A percentile compares a stretch with the other conserved stretches of the same genome.
phyloP scores from a whole-genome alignment of 2,797 vertebrate genomes.

The Notolepis coatsorum region DNA sequence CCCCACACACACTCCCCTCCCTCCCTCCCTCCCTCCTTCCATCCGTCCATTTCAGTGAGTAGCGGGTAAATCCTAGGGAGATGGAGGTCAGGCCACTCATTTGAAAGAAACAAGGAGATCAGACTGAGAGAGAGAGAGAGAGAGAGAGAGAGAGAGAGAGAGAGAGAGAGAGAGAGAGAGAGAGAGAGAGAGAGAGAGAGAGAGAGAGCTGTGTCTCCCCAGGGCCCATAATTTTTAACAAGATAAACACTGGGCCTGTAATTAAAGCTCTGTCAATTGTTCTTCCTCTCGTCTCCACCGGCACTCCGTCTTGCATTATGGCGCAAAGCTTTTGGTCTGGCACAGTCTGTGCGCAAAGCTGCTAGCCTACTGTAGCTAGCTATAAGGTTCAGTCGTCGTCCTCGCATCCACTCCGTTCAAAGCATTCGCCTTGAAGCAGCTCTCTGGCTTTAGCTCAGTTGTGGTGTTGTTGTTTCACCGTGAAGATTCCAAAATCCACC shows the following conservation, averaged over 20 bases:
- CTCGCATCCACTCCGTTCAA: slow-evolving; percentile 17
- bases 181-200: slow-evolving; percentile 13
- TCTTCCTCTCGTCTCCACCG: slow-evolving; percentile 41
- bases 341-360: slow-evolving; percentile 12
- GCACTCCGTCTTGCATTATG: slow-evolving; percentile 25
- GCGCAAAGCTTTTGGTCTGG: slow-evolving; percentile 34
- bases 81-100: slow-evolving; percentile 38
- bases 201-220: slow-evolving; percentile 31
- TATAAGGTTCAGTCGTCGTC: slow-evolving; percentile 35
- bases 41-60: background rate
- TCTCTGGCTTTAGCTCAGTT: background rate
- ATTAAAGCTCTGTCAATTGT: slow-evolving; percentile 66
- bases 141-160: background rate
- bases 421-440: slow-evolving; percentile 14
- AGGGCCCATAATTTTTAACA: slow-evolving; percentile 41
- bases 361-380: too few species aligned
- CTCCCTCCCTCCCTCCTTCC: background rate
- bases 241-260: slow-evolving; percentile 54
- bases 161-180: slow-evolving; percentile 27
- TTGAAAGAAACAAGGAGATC: slow-evolving; percentile 36
- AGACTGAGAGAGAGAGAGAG: too few species aligned
- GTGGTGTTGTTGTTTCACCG: slow-evolving; percentile 1
- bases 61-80: background rate
- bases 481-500: slow-evolving; percentile 47
- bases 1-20: background rate